Conservation (phyloP, 2,888 invertebrate genomes). For the Junonia oenone region DNA sequence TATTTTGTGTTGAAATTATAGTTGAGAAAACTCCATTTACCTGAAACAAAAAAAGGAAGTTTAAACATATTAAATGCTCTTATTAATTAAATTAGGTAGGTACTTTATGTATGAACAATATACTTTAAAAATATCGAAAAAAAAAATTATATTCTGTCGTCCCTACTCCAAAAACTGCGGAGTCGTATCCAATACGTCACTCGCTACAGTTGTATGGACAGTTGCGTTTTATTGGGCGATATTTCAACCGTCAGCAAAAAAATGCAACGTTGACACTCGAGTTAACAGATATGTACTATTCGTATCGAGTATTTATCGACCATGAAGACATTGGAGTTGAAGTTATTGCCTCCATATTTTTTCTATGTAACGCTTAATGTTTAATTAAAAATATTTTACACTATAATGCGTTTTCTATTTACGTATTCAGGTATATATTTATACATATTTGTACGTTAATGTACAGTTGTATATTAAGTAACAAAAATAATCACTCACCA, state of each 20-base stretch:
- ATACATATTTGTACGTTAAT: too few relatives aligned
- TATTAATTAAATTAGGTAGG: background rate
- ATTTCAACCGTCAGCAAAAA: background rate
- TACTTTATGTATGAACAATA: too few relatives aligned
- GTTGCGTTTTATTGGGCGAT: background rate
- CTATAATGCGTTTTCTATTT: too few relatives aligned
- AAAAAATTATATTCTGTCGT: too few relatives aligned
- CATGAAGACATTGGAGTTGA: background rate
- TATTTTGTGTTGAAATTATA: background rate
- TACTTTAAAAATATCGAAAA: too few relatives aligned
- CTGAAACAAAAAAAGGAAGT: background rate
- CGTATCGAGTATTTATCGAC: conserved; percentile 1
- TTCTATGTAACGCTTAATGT: background rate
- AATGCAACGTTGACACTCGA: background rate
- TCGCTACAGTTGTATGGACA: too few relatives aligned
- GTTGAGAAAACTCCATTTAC: background rate
- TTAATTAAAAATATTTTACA: background rate
- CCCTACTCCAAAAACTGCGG: too few relatives aligned
- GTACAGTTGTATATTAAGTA: too few relatives aligned
- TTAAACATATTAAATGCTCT: background rate
- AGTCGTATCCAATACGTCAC: too few relatives aligned
- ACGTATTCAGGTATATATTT: background rate
- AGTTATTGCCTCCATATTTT: background rate
- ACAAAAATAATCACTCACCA: too few relatives aligned
- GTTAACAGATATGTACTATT: background rate